Base-by-base conservation (phyloP, 2,888 invertebrate species). In the Sarcophaga variegata region DNA sequence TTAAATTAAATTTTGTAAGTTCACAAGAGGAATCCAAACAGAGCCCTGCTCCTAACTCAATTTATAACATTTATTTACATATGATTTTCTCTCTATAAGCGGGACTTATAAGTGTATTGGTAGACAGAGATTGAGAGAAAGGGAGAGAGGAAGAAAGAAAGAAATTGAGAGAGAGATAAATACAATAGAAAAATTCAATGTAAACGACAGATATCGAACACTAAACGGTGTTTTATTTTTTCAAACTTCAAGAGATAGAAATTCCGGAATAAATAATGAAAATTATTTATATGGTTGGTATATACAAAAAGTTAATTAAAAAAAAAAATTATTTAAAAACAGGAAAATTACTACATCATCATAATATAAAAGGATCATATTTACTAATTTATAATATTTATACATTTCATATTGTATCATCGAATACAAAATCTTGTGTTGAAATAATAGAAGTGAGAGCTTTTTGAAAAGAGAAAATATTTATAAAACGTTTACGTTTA, bases 191-290 rank as follows among this genome's bases (percentile, higher is more conserved):
- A 69, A 69, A 59, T 69, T 77, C 17, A 27, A 12, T 83, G 74
- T 45, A 14, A 60, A 27, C 66, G 25, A 64, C 54, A 72, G 25
- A 11, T 67, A 62, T 78, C 22, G 54, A 49, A 67, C 5, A 62
- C 12, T 22, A 72, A 74, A 71, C 62, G 37, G 27, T 47, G 22
- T 62, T 74, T 78, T 63, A 4, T n/a, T 22, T 62, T 62, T 20
- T 62, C 6, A 84, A 77, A 83, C 80, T 88, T 81, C 89, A 79
- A 90, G 87, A 90, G 89, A 90, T 88, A 90, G 85, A 90, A 93
- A 93, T 93, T 93, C 93, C 93, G 93, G 93, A 93, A 93, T 92
- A 93, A 93, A 90, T 90, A 87, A 90, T 88, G 90, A 93, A 91
- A 91, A 90, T 92, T 92, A 92, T 91, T 90, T 88, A 88, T 93